phyloP scores from a whole-genome alignment of 2,797 vertebrate species.

The Buphagus erythrorhynchus region DNA sequence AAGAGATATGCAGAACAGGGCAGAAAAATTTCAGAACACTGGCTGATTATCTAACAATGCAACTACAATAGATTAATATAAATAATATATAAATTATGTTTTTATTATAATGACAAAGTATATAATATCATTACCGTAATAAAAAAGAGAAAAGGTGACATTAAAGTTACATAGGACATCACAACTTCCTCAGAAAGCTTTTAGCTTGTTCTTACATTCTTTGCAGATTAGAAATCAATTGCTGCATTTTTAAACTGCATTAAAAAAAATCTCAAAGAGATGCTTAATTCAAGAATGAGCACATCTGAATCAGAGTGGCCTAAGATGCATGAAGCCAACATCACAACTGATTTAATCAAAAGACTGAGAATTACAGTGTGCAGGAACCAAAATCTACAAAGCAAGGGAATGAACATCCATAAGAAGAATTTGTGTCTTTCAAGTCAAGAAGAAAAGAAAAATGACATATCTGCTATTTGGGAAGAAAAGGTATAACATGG shows the following conservation, averaged over 20 bases:
- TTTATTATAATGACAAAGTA: background rate
- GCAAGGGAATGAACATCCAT: background rate
- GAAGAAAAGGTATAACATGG: background rate
- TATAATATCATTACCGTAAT: too few relatives aligned
- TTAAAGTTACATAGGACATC: background rate
- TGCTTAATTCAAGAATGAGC: background rate
- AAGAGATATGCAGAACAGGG: fast-evolving
- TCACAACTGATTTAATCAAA: background rate
- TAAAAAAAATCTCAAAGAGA: background rate
- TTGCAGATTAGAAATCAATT: background rate
- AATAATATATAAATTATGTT: background rate
- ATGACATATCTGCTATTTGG: background rate
- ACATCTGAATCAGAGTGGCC: background rate
- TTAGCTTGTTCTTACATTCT: background rate
- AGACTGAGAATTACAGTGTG: background rate
- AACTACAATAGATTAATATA: background rate
- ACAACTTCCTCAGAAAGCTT: background rate
- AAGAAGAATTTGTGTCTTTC: background rate
- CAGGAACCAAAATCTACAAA: background rate
- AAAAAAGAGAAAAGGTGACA: background rate
- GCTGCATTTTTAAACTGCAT: background rate
- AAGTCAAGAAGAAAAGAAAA: background rate
- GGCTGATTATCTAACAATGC: background rate
- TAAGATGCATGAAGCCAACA: background rate
- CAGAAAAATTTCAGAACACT: background rate